These are phyloP conservation scores for Nematopogon swammerdamellus DNA, from an alignment of 2,888 invertebrate genomes.

Conservation along the genomic window DNA sequence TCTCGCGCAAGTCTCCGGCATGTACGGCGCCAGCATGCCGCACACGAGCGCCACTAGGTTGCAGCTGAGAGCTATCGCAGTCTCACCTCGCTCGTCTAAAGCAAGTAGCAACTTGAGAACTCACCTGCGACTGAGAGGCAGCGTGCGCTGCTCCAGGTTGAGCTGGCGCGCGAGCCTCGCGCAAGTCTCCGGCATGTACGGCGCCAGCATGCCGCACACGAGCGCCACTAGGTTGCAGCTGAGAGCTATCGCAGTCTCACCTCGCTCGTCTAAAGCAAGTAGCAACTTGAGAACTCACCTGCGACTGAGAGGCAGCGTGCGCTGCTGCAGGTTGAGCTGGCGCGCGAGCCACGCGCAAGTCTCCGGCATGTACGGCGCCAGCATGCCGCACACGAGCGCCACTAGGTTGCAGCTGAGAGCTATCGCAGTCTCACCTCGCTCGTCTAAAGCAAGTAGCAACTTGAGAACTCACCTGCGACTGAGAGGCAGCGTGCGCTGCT, in stretches of 20 bases:
- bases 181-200: slow-evolving; percentile 83
- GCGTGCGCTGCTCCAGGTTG: no score
- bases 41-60: slow-evolving; percentile 66
- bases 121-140: no score
- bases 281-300: no score
- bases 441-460: slow-evolving; percentile 6
- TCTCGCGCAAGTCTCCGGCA: slow-evolving; percentile 75
- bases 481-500: slow-evolving; percentile 41
- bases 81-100: slow-evolving; percentile 55
- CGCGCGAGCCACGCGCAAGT: slow-evolving; percentile 27
- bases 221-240: slow-evolving; percentile 65
- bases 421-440: slow-evolving; percentile 80
- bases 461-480: slow-evolving; percentile 46
- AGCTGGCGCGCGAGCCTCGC: no score
- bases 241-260: slow-evolving; percentile 82
- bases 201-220: slow-evolving; percentile 77
- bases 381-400: slow-evolving; percentile 69
- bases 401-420: slow-evolving; percentile 70
- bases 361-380: slow-evolving; percentile 91
- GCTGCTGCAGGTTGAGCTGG: no score
- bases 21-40: slow-evolving; percentile 82
- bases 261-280: slow-evolving; percentile 34
- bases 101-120: slow-evolving; percentile 9
- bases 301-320: no score
- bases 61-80: slow-evolving; percentile 80